Evolutionary conservation across 1,140 invertebrate species (phyloP).

Genomic region (Gryllus bimaculatus): DNA sequence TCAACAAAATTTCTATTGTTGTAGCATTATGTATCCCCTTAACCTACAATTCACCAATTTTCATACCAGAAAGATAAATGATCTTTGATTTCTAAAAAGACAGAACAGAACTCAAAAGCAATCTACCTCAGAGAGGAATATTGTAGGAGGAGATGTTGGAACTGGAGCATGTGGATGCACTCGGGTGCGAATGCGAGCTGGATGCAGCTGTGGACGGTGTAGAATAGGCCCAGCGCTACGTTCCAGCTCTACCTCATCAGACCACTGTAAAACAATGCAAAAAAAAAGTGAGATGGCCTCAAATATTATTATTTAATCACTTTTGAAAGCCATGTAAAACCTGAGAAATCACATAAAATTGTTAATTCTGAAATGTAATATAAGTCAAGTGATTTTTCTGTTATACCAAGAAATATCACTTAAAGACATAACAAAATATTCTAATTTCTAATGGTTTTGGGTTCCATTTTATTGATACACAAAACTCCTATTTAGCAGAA

Average conservation of each 20-base stretch:
- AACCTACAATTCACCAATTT: too few relatives aligned
- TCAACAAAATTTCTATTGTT: too few relatives aligned
- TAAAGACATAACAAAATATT: too few relatives aligned
- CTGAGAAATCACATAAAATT: not conserved
- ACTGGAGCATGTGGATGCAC: slow-evolving; percentile 37
- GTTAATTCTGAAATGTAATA: not conserved
- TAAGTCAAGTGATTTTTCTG: not conserved
- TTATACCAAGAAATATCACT: too few relatives aligned
- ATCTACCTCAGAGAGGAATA: slow-evolving; percentile 37
- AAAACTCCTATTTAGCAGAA: too few relatives aligned
- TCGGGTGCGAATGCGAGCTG: slow-evolving; percentile 28
- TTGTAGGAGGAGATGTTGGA: slow-evolving; percentile 40
- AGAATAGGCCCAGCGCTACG: slow-evolving; percentile 28
- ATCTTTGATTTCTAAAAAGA: too few relatives aligned
- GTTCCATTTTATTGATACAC: too few relatives aligned
- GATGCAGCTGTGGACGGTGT: slow-evolving; percentile 15
- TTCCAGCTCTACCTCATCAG: slow-evolving; percentile 33
- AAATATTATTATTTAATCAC: too few relatives aligned
- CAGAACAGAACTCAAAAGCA: too few relatives aligned
- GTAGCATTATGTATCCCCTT: too few relatives aligned
- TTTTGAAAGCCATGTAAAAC: not conserved
- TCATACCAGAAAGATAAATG: too few relatives aligned
- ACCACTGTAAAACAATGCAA: slow-evolving; percentile 24
- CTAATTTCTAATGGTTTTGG: too few relatives aligned
- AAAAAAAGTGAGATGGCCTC: not conserved